These are phyloP conservation scores for Aegotheles bennettii DNA, from an alignment of 2,113 vertebrate genomes.

Conservation along the genomic window DNA sequence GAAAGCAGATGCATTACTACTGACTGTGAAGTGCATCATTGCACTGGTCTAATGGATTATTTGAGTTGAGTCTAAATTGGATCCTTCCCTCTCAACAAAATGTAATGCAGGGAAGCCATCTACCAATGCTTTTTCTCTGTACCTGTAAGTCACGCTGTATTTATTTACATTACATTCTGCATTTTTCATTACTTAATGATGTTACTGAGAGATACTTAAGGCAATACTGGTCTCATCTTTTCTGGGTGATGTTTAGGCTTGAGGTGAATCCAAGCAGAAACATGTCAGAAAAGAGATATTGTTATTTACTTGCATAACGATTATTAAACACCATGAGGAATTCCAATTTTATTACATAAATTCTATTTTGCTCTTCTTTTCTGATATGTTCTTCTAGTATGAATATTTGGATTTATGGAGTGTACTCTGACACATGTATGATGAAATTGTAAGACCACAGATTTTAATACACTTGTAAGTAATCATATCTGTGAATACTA, in stretches of 20 bases:
- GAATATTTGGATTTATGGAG: neutral
- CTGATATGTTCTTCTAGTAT: neutral
- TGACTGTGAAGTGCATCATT: neutral
- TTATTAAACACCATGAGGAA: neutral
- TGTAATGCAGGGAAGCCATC: neutral
- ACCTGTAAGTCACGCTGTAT: neutral
- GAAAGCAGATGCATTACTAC: neutral
- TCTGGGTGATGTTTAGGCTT: neutral
- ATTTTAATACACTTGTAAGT: neutral
- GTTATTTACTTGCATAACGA: neutral
- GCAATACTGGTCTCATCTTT: neutral
- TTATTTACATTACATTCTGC: neutral
- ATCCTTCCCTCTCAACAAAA: neutral
- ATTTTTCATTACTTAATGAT: neutral
- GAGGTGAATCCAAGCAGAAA: neutral
- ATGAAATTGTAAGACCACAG: neutral
- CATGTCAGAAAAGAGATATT: fast-evolving
- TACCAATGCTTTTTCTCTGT: neutral
- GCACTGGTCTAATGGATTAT: neutral
- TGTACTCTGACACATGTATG: neutral
- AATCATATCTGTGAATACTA: neutral
- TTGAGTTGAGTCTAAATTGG: neutral
- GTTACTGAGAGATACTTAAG: neutral
- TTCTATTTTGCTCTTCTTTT: neutral
- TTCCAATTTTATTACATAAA: neutral